Percentiles rank a stretch among this genome's conserved stretches.
These are phyloP conservation scores for Tanytarsus gracilentus DNA, from an alignment of 2,888 invertebrate species.

Conservation along the genomic window DNA sequence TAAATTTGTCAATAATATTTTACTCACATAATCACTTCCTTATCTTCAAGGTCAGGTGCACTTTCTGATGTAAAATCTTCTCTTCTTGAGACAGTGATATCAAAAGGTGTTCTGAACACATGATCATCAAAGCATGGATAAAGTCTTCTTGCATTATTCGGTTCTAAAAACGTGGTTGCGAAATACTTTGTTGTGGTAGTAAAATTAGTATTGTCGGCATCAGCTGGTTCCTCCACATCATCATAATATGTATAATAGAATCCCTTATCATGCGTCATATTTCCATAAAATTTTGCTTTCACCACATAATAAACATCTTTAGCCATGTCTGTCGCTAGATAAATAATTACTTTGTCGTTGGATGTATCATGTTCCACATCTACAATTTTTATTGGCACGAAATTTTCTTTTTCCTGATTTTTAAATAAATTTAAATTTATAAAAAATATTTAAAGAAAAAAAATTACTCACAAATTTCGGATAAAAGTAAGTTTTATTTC, in stretches of 20 bases:
- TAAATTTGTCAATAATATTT: background rate
- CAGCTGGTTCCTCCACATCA: constrained; percentile 12
- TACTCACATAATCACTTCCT: constrained; percentile 11
- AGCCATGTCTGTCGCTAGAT: constrained; percentile 21
- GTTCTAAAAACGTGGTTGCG: constrained; percentile 25
- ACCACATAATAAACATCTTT: constrained; percentile 26
- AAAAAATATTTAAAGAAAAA: background rate
- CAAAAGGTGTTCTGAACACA: constrained; percentile 25
- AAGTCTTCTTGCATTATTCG: constrained; percentile 12
- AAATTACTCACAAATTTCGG: constrained; percentile 19
- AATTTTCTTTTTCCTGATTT: constrained; percentile 15
- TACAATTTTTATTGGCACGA: constrained; percentile 9
- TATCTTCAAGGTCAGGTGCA: constrained; percentile 19
- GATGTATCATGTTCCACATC: constrained; percentile 24
- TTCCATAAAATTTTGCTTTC: constrained; percentile 25
- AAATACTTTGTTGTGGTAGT: constrained; percentile 21
- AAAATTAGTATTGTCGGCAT: background rate
- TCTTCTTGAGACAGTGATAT: constrained; percentile 25
- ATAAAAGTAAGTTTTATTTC: constrained; percentile 23
- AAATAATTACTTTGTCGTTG: constrained; percentile 26
- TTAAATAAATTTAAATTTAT: background rate
- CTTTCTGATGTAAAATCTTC: constrained; percentile 26
- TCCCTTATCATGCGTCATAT: constrained; percentile 29
- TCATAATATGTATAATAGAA: constrained; percentile 28
- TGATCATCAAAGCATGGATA: constrained; percentile 29